Percentiles rank a stretch among this genome's conserved stretches.
Evolutionary conservation across 1,140 invertebrate genomes (phyloP).

Genomic region (Argopecten irradians): DNA sequence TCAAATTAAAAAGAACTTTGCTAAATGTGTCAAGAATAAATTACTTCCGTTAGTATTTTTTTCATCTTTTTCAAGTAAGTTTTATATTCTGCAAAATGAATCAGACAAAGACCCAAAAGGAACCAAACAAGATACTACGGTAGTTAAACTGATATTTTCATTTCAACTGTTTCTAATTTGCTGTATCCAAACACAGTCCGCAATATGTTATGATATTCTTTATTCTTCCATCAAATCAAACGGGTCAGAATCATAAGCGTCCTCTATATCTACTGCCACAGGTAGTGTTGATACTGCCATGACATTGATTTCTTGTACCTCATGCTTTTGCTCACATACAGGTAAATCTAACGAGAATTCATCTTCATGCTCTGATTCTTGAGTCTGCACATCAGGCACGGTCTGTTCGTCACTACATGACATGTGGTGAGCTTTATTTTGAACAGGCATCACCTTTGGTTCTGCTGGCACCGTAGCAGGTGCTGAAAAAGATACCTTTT

Average conservation of each 20-base stretch:
- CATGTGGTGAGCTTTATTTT: neutral
- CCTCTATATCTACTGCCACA: conserved; percentile 25
- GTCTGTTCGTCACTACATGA: conserved; percentile 35
- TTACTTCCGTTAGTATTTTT: too few relatives aligned
- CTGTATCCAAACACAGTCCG: too few relatives aligned
- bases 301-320: conserved; percentile 29
- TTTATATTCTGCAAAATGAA: too few relatives aligned
- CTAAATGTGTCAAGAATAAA: too few relatives aligned
- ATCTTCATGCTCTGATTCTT: conserved; percentile 41
- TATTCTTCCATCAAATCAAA: conserved; percentile 57
- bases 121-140: too few relatives aligned
- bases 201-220: too few relatives aligned
- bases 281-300: neutral
- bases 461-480: neutral
- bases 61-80: too few relatives aligned
- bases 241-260: conserved; percentile 51
- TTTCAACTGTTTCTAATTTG: too few relatives aligned
- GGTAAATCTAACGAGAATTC: conserved; percentile 43
- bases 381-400: conserved; percentile 30
- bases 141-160: too few relatives aligned
- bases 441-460: neutral
- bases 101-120: too few relatives aligned
- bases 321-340: conserved; percentile 4
- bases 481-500: neutral
- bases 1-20: too few relatives aligned